Conservation (phyloP, 1,140 invertebrate species). For the Neodiprion lecontei region DNA sequence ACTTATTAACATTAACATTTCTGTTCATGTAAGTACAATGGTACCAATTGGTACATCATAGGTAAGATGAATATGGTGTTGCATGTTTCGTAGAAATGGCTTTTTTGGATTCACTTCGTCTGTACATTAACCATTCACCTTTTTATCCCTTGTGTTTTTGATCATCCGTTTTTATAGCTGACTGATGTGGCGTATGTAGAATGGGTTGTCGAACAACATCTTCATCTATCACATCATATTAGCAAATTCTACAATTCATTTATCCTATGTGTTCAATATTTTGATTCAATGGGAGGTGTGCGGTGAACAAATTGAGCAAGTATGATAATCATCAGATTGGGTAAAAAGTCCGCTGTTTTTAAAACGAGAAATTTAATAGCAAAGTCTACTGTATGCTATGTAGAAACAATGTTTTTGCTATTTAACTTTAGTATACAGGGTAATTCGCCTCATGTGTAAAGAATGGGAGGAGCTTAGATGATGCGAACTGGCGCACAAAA, state of each 20-base stretch:
- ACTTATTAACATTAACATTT: not conserved
- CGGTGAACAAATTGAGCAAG: constrained; percentile 27
- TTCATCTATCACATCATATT: not conserved
- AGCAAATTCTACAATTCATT: not conserved
- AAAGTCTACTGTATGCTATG: too few species aligned
- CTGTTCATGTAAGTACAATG: not conserved
- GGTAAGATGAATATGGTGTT: not conserved
- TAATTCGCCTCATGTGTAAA: too few species aligned
- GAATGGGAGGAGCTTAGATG: too few species aligned
- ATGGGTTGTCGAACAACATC: not conserved
- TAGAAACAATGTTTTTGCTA: too few species aligned
- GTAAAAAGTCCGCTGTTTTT: too few species aligned
- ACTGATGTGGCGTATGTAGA: not conserved
- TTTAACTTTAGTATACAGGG: too few species aligned
- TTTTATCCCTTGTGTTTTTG: not conserved
- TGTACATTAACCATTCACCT: not conserved
- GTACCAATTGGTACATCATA: not conserved
- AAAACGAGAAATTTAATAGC: too few species aligned
- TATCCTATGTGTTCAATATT: constrained; percentile 12
- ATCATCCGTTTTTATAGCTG: not conserved
- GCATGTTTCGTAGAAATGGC: not conserved
- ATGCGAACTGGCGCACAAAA: too few species aligned
- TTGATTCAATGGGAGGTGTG: constrained; percentile 37
- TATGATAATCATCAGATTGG: not conserved
- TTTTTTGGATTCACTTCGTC: not conserved